Evolutionary conservation across 2,113 vertebrate species (phyloP).

Genomic region (Syrmaticus mikado): DNA sequence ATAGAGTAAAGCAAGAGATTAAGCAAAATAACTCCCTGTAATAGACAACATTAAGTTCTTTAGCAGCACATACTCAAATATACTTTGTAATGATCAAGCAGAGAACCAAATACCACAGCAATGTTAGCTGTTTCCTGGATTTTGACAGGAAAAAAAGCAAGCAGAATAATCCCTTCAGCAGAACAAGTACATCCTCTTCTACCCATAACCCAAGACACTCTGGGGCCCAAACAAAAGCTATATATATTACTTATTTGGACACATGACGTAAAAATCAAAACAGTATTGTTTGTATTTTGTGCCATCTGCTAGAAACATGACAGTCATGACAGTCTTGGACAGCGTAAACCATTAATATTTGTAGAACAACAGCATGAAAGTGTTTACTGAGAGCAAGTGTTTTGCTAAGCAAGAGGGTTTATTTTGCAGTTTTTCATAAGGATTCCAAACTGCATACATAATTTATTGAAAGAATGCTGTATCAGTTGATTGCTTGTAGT

Average conservation of each 20-base stretch:
- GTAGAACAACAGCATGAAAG: background rate
- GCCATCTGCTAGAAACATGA: background rate
- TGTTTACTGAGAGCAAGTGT: background rate
- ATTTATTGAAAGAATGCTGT: background rate
- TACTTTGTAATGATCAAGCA: background rate
- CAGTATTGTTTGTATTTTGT: background rate
- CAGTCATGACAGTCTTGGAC: background rate
- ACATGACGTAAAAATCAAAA: conserved; percentile 22
- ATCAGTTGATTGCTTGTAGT: background rate
- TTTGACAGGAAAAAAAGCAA: background rate
- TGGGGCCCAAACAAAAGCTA: background rate
- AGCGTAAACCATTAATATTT: background rate
- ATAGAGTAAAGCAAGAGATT: background rate
- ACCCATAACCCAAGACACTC: background rate
- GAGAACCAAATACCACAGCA: background rate
- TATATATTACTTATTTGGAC: background rate
- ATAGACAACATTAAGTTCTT: background rate
- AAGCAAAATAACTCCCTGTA: conserved; percentile 19
- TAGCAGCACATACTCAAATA: conserved; percentile 44
- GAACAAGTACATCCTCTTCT: background rate
- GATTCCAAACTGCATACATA: conserved; percentile 21
- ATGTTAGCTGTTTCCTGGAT: background rate
- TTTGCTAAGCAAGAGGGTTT: background rate
- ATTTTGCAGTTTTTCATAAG: conserved; percentile 28
- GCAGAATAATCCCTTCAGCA: background rate